These are phyloP conservation scores for Lamprologus callipterus DNA, from an alignment of 2,113 vertebrate species.

Conservation along the genomic window DNA sequence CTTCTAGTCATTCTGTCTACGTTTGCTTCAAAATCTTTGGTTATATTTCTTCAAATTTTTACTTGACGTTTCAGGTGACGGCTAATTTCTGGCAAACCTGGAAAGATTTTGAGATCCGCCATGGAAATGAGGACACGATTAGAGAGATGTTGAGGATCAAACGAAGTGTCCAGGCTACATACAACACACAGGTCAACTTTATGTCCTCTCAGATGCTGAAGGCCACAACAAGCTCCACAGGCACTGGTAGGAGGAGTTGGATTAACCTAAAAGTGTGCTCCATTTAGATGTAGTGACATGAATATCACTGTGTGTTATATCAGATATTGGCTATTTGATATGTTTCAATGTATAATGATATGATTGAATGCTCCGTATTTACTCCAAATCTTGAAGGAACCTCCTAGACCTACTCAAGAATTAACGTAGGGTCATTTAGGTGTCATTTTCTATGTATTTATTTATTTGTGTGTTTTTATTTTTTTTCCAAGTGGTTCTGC, in stretches of 20 bases:
- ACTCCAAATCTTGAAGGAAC: background rate
- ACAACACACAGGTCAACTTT: constrained; percentile 96
- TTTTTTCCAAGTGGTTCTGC: background rate
- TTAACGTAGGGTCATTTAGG: no score
- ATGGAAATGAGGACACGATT: constrained; percentile 91
- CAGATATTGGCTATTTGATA: background rate
- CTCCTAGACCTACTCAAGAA: background rate
- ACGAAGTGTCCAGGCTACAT: constrained; percentile 90
- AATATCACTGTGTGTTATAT: background rate
- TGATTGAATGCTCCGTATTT: background rate
- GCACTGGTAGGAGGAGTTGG: constrained; percentile 67
- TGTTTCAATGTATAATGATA: background rate
- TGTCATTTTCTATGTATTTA: background rate
- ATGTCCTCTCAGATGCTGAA: constrained; percentile 93
- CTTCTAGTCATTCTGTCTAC: background rate
- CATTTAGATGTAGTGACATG: background rate
- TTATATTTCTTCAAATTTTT: background rate
- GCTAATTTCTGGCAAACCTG: constrained; percentile 87
- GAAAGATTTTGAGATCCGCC: constrained; percentile 93
- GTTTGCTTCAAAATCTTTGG: background rate
- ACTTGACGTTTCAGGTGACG: constrained; percentile 68
- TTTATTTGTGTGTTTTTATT: background rate
- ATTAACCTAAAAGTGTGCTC: background rate
- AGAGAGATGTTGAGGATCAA: constrained; percentile 90
- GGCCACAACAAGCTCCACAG: constrained; percentile 79